Evolutionary conservation across 2,888 invertebrate genomes (phyloP), one percentile per base, ranked within the genome.

Genomic region (Leuctra nigra): DNA sequence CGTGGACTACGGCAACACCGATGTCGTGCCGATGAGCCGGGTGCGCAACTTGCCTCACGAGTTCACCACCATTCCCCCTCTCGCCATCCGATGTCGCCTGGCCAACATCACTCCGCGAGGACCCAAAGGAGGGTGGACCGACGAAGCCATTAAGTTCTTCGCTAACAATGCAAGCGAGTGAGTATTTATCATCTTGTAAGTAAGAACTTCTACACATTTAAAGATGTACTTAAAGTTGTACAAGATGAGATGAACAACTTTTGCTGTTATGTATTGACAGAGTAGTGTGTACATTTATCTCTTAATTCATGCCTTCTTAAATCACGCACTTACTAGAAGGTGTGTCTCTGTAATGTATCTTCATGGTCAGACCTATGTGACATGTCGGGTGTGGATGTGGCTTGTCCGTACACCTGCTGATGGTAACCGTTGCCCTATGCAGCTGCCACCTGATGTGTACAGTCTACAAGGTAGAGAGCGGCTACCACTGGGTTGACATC

Each of bases 1-100:
- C 61, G 72, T 86, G 18, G 87, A 88, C 68, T 79, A 79, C 63
- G 88, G 87, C 1, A 74, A 77, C 63, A 72, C 69, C 0, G 76
- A 80, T 57, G 64, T 67, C 1, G 73, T 81, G 1, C 59, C 33
- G 25, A 11, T 54, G 66, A 71, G 39, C 61, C 82, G 77, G 55
- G 70, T 80, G 52, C 75, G 74, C 33, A 69, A 75, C 24, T 68
- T 84, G 24, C 75, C 76, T 1, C 67, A 73, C 0, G 68, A 68
- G 7, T 66, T 77, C 36, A 68, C 73, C 18, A 66, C 69, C 1
- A 71, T 75, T 1, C 75, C 74, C 2, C 75, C 77, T 1, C 73
- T 81, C 48, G 83, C 82, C 0, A 69, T 80, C 2, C 73, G 77
- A 57, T 87, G 87, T 65, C 70, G 74, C 2, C 67, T 87, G 24